phyloP scores from a whole-genome alignment of 1,140 invertebrate species.

The Drusus annulatus region DNA sequence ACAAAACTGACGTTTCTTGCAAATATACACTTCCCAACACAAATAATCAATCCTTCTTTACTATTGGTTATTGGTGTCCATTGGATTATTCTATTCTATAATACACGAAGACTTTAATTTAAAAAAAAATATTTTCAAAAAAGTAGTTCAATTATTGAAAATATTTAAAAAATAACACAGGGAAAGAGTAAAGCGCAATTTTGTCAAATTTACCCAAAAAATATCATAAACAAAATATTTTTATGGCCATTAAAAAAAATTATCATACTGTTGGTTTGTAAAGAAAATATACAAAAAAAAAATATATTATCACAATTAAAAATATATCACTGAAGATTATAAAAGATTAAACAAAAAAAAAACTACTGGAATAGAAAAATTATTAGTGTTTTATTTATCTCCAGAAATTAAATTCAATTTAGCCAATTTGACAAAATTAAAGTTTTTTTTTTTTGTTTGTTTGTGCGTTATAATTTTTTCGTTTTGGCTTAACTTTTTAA shows the following conservation, averaged over 20 bases:
- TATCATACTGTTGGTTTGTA: neutral
- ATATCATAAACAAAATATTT: too few relatives aligned
- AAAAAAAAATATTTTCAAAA: neutral
- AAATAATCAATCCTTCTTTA: neutral
- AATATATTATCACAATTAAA: conserved; percentile 9
- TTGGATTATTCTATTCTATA: neutral
- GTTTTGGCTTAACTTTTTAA: too few relatives aligned
- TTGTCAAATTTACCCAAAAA: too few relatives aligned
- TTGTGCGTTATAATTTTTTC: too few relatives aligned
- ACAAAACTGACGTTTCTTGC: conserved; percentile 33
- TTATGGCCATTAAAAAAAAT: too few relatives aligned
- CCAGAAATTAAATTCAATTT: neutral
- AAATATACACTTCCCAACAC: neutral
- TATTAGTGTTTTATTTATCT: neutral
- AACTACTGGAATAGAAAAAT: neutral
- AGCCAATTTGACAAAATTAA: neutral
- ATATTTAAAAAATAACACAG: too few relatives aligned
- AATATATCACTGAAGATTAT: neutral
- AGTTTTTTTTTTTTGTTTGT: too few relatives aligned
- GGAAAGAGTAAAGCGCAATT: too few relatives aligned
- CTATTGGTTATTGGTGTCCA: neutral
- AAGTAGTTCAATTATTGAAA: neutral
- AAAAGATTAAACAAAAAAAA: neutral
- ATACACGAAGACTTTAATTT: neutral
- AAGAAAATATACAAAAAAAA: conserved; percentile 1